Percentiles rank a stretch among this genome's conserved stretches.
Evolutionary conservation across 2,113 vertebrate genomes (phyloP).

Genomic region (Macrotis lagotis): DNA sequence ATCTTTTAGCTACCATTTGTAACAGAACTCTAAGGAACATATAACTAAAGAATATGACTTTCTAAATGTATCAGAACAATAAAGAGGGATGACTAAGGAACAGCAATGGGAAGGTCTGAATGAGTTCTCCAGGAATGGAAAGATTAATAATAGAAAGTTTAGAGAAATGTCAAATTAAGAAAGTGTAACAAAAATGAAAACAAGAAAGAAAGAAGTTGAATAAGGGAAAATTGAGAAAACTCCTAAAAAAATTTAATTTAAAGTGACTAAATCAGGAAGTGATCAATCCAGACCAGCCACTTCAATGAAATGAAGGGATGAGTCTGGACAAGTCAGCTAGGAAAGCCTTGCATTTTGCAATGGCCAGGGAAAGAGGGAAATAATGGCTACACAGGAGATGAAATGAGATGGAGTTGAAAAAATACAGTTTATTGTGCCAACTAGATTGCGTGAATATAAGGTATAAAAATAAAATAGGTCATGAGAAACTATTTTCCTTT

Average conservation of each 20-base stretch:
- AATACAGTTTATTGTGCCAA: neutral
- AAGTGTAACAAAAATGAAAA: neutral
- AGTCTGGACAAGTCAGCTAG: neutral
- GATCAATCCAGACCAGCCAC: neutral
- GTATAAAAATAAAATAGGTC: too few relatives aligned
- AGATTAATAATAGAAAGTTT: neutral
- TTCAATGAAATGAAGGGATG: neutral
- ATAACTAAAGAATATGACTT: neutral
- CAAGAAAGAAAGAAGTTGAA: neutral
- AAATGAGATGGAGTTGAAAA: neutral
- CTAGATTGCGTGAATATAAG: neutral
- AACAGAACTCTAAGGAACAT: neutral
- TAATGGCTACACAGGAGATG: neutral
- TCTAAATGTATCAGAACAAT: neutral
- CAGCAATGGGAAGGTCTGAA: neutral
- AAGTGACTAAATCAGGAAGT: neutral
- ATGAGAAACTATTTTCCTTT: neutral
- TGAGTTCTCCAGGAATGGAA: neutral
- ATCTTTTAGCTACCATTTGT: neutral
- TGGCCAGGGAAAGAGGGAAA: neutral
- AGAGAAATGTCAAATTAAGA: neutral
- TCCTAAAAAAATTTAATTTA: neutral
- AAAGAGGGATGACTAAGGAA: neutral
- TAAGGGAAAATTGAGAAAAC: neutral
- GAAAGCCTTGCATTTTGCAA: neutral